Conservation (phyloP, 2,888 invertebrate genomes). For the Yponomeuta malinellus region DNA sequence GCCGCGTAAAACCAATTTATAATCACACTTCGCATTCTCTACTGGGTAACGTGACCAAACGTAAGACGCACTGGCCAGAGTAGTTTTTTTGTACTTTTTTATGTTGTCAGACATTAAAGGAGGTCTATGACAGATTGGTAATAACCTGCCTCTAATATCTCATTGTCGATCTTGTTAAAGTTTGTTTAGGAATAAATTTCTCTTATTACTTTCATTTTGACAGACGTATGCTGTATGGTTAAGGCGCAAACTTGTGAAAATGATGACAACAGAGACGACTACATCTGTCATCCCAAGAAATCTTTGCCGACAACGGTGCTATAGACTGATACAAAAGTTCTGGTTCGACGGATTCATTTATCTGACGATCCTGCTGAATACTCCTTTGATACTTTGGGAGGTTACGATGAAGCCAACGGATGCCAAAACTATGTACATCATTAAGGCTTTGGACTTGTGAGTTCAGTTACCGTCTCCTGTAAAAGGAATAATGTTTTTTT, state of each 20-base stretch:
- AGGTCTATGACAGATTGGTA: too few relatives aligned
- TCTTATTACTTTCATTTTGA: background rate
- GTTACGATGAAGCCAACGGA: conserved; percentile 42
- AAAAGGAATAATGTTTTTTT: too few relatives aligned
- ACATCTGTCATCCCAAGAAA: conserved; percentile 49
- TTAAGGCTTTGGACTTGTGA: conserved; percentile 60
- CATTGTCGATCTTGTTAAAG: too few relatives aligned
- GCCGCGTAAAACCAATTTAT: too few relatives aligned
- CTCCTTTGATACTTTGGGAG: conserved; percentile 60
- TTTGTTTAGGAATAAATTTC: too few relatives aligned
- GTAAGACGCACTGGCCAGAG: too few relatives aligned
- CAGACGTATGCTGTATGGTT: conserved; percentile 61
- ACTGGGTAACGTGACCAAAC: too few relatives aligned
- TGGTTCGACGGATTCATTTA: conserved; percentile 68
- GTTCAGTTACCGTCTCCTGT: conserved; percentile 25
- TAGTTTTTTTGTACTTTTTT: too few relatives aligned
- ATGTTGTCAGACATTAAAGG: too few relatives aligned
- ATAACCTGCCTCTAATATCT: too few relatives aligned
- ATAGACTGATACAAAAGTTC: conserved; percentile 44
- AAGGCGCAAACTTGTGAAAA: conserved; percentile 53
- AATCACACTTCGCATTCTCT: too few relatives aligned
- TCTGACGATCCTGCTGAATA: conserved; percentile 56
- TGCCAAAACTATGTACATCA: conserved; percentile 24
- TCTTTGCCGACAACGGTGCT: conserved; percentile 50
- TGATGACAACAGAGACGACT: conserved; percentile 48